Base-by-base conservation (phyloP, 2,888 invertebrate species). In the Nesidiocoris tenuis region DNA sequence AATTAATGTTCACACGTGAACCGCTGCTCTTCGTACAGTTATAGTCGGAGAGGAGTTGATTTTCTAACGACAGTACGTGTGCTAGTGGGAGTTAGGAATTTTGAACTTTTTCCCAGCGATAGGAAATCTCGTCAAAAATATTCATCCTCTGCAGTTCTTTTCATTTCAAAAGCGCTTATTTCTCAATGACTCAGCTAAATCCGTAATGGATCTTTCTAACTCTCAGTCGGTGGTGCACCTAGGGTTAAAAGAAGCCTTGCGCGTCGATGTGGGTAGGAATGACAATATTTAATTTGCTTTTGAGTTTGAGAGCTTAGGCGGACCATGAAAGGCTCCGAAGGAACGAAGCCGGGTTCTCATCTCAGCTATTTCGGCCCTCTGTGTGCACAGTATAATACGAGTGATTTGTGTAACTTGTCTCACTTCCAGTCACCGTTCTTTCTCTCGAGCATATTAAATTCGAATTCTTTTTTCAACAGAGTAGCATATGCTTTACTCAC, bases 271-370 rank as follows among this genome's bases (percentile, higher is more conserved):
- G 21, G 24, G 57, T 63, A 12, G 74, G 64, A 74, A 64, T 64
- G 55, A 74, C 64, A 75, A 67, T 75, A 75, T 75, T 75, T 75
- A 75, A 75, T 75, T 75, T 75, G 75, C 75, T 18, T 66, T 75
- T 24, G 75, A 75, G 67, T 39, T 39, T 3, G 39, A 39, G 39
- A 39, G 39, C 39, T 18, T 17, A 59, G 19, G 59, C 17, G 19
- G n/a, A 59, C 5, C 18, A 59, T 7, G 71, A 22, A 56, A 57
- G 23, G 55, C 22, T 54, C 17, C 3, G 57, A 1, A 54, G 67
- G 22, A 64, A 22, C 65, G 21, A n/a, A n/a, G n/a, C 21, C 24
- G 65, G 65, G 17, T 12, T 22, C 21, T 22, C 3, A 18, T 22
- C 21, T 22, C 3, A 19, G 56, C 7, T 24, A n/a, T 18, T n/a